Percentiles rank a stretch among this genome's conserved stretches.
Conservation (phyloP, 2,888 invertebrate species). For the Crioceris asparagi region DNA sequence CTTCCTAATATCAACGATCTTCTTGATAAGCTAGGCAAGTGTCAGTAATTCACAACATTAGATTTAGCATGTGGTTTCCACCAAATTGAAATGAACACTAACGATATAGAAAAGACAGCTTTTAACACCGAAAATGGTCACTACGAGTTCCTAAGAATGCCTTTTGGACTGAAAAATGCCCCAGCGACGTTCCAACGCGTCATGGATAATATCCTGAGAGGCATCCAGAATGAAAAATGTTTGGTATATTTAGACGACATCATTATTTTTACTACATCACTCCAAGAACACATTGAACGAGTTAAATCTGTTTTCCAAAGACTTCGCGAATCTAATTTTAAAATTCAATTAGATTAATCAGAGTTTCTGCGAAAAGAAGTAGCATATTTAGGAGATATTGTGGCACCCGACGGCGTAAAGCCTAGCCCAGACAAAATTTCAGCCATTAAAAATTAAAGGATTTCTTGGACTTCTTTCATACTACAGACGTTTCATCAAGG, state of each 20-base stretch:
- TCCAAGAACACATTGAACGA: conserved; percentile 13
- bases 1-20: conserved; percentile 17
- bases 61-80: conserved; percentile 17
- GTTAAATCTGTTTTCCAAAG: conserved; percentile 12
- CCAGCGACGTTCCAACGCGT: conserved; percentile 21
- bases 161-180: conserved; percentile 22
- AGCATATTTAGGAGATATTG: conserved; percentile 13
- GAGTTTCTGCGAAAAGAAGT: conserved; percentile 17
- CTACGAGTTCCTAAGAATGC: conserved; percentile 19
- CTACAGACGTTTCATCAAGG: conserved; percentile 15
- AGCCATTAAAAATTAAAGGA: conserved; percentile 13
- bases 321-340: conserved; percentile 15
- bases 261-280: conserved; percentile 11
- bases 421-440: conserved; percentile 9
- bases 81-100: conserved; percentile 15
- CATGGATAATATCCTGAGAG: conserved; percentile 19
- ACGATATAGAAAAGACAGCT: conserved; percentile 13
- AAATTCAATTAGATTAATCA: conserved; percentile 18
- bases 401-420: conserved; percentile 8
- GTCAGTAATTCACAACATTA: conserved; percentile 15
- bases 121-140: conserved; percentile 13
- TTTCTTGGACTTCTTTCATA: conserved; percentile 17
- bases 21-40: conserved; percentile 13
- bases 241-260: conserved; percentile 22
- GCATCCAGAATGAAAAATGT: conserved; percentile 15